Conservation (phyloP, 2,797 vertebrate genomes). For the Chelon auratus region DNA sequence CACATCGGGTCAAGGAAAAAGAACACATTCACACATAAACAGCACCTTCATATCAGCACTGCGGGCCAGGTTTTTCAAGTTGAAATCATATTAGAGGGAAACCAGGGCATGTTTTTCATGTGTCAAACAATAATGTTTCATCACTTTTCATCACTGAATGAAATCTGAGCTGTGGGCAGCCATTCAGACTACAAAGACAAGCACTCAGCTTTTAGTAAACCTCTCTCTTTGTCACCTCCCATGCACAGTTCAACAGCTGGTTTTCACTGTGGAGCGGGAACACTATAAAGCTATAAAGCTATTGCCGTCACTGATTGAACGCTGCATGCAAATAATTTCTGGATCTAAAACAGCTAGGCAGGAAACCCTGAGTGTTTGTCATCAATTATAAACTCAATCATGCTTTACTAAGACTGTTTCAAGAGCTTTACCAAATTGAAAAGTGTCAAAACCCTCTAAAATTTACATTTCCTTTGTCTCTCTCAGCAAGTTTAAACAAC, state of each 20-base stretch:
- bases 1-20: not conserved
- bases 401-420: not conserved
- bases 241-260: not conserved
- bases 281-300: conserved; percentile 5
- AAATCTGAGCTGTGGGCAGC: not conserved
- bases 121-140: not conserved
- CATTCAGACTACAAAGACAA: not conserved
- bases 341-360: conserved; percentile 5
- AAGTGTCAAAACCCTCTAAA: not conserved
- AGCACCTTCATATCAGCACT: not conserved
- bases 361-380: conserved; percentile 1
- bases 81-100: conserved; percentile 1
- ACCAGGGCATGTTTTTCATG: not conserved
- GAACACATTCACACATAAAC: not conserved
- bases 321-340: conserved; percentile 6
- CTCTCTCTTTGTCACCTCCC: not conserved
- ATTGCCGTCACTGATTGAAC: conserved; percentile 17
- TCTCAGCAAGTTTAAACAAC: not conserved
- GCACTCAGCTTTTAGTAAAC: not conserved
- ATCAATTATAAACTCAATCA: conserved; percentile 8
- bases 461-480: not conserved
- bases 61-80: not conserved
- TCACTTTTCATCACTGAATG: conserved; percentile 8
- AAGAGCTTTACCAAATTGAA: not conserved
- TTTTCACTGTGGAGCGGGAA: conserved; percentile 16